Evolutionary conservation across 2,888 invertebrate genomes (phyloP), one percentile per base, ranked within the genome.

Genomic region (Sphaeridia pumilis): DNA sequence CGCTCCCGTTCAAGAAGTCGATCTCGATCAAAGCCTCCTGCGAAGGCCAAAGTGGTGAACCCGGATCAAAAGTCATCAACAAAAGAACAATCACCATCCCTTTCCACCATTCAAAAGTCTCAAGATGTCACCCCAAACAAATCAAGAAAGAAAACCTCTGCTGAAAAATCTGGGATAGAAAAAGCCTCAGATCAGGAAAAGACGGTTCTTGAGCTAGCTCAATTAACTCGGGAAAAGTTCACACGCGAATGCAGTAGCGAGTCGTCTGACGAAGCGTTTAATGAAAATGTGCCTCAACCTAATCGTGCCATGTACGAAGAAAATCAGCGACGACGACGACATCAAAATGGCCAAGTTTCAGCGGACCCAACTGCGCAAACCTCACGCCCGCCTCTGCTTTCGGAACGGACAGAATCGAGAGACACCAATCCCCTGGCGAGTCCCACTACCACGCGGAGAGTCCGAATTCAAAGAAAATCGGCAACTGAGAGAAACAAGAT

Each of bases 1-100:
- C 66, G 70, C 34, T 67, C 68, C 41, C 64, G 70, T 27, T 65
- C 69, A 46, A 67, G 69, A 2, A 56, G 63, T 41, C 67, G 66
- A 3, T 66, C 68, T 12, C 53, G 52, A 21, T 41, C 47, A 21
- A 21, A 20, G 7, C 12, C 21, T 7, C 20, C 46, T 34, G n/a
- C n/a, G n/a, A 44, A n/a, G 36, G 5, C n/a, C 5, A 49, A 20
- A 22, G 42, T 27, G 21, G 7, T 25, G 17, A 42, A 38, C 20
- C 38, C 38, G 12, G 38, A 38, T 17, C 28, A 25, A 24, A 45
- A 45, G 26, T 20, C 27, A 10, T 42, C 49, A 3, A 24, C 46
- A 14, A 24, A 24, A 44, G 26, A 44, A 22, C 45, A 44, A 44
- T 24, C 38, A 38, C 7, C 38, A 5, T 43, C 45, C 14, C n/a